These are phyloP conservation scores for Scrobipalpa costella DNA, from an alignment of 2,888 invertebrate genomes.

Conservation along the genomic window DNA sequence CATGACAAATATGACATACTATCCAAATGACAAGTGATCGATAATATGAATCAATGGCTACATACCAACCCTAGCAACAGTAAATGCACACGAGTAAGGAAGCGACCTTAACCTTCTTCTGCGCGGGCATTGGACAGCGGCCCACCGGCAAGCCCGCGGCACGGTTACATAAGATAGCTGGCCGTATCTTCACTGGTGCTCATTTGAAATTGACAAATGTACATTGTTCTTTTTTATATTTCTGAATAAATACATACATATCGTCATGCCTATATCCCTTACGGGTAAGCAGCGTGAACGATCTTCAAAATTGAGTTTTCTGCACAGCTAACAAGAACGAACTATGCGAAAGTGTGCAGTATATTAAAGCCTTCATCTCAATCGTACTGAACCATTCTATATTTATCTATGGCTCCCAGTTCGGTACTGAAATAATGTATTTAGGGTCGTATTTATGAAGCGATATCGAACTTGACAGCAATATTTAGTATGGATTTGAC, in stretches of 20 bases:
- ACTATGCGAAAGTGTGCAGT: no score
- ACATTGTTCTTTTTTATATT: background rate
- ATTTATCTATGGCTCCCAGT: no score
- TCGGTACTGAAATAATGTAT: no score
- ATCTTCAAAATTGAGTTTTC: background rate
- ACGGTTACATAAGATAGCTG: constrained; percentile 2
- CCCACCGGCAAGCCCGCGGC: constrained; percentile 15
- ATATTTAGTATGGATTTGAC: no score
- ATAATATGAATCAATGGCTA: no score
- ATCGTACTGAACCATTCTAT: no score
- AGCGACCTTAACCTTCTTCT: constrained; percentile 44
- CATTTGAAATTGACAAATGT: background rate
- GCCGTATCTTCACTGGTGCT: background rate
- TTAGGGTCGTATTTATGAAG: no score
- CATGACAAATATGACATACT: no score
- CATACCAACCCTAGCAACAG: background rate
- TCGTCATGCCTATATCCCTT: background rate
- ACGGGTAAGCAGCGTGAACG: background rate
- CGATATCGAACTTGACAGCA: no score
- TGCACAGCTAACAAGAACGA: no score
- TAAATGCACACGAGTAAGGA: constrained; percentile 30
- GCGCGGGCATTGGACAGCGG: constrained; percentile 33
- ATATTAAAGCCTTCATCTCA: no score
- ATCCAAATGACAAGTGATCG: background rate
- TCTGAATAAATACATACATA: background rate